Conservation (phyloP, 2,113 vertebrate genomes). For the Pampusana beccarii region DNA sequence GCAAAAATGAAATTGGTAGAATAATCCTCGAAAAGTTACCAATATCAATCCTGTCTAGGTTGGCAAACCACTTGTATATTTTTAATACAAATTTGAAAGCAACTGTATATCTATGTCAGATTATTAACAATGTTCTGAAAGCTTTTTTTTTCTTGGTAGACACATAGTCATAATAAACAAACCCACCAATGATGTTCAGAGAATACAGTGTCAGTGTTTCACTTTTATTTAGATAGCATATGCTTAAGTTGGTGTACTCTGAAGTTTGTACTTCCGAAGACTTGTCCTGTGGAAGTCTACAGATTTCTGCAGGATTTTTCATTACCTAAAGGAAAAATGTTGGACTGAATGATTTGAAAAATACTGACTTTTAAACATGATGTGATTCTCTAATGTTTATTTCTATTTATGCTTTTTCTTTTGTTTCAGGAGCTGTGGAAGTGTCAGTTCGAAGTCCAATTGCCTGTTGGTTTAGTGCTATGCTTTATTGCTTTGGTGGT, state of each 20-base stretch:
- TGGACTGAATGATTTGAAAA: background rate
- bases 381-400: background rate
- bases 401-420: background rate
- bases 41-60: background rate
- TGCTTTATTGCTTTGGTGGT: constrained; percentile 96
- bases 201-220: background rate
- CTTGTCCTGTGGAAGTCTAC: background rate
- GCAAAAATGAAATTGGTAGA: background rate
- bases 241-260: background rate
- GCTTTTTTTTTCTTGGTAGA: background rate
- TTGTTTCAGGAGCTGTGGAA: constrained; percentile 80
- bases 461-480: constrained; percentile 96
- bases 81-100: constrained; percentile 3
- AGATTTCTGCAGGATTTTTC: background rate
- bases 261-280: background rate
- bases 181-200: background rate
- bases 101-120: background rate
- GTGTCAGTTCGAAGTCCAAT: constrained; percentile 86
- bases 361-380: background rate
- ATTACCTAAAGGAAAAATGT: background rate
- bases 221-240: background rate
- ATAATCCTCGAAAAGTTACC: background rate
- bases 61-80: background rate
- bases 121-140: background rate
- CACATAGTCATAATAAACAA: background rate